Evolutionary conservation across 2,888 invertebrate genomes (phyloP).

Genomic region (Resseliella maxima): DNA sequence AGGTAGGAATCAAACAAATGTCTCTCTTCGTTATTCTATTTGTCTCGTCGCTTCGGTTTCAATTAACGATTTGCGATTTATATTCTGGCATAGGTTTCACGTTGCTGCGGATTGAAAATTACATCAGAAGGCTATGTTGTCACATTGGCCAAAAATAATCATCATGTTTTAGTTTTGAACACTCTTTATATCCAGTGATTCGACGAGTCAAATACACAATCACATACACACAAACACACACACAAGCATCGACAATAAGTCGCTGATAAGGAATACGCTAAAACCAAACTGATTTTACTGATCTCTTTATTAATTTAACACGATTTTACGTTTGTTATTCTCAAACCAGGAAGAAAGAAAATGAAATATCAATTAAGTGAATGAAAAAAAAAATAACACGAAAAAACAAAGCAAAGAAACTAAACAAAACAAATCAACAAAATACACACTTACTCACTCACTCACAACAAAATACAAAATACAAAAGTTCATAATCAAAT

Average conservation of each 20-base stretch:
- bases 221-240: conserved; percentile 14
- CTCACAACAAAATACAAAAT: not conserved
- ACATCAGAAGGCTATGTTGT: conserved; percentile 96
- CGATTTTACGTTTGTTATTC: conserved; percentile 55
- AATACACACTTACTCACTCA: not conserved
- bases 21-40: too few species aligned
- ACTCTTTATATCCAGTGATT: conserved; percentile 92
- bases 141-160: conserved; percentile 97
- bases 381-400: not conserved
- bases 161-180: conserved; percentile 96
- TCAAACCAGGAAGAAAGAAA: not conserved
- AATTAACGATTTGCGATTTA: not conserved
- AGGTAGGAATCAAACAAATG: conserved; percentile 72
- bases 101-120: conserved; percentile 97
- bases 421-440: conserved; percentile 21
- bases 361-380: conserved; percentile 53
- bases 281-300: conserved; percentile 61
- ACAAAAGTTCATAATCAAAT: not conserved
- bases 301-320: conserved; percentile 57
- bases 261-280: conserved; percentile 59
- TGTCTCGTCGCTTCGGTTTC: not conserved
- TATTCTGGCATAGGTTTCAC: conserved; percentile 78
- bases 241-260: conserved; percentile 41
- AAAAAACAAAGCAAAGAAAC: too few species aligned
- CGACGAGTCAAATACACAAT: conserved; percentile 63